These are phyloP conservation scores for Acanthosepion lycidas DNA, from an alignment of 2,888 invertebrate genomes.

Conservation along the genomic window DNA sequence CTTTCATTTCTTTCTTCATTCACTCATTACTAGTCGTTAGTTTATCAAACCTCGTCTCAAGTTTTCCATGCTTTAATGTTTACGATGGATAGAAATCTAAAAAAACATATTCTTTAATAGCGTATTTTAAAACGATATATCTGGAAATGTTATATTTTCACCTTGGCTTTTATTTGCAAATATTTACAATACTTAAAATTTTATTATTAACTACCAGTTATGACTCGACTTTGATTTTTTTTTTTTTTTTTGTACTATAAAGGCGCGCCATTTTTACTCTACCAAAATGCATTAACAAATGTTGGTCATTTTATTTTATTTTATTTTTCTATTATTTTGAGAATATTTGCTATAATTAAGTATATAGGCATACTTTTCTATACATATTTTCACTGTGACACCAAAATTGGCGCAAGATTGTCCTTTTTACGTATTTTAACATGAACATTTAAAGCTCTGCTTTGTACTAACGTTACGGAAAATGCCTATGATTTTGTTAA, in stretches of 20 bases:
- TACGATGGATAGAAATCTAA: background rate
- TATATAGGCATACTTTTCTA: no score
- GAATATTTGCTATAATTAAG: background rate
- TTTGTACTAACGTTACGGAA: no score
- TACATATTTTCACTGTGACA: no score
- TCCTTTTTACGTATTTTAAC: no score
- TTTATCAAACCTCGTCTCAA: no score
- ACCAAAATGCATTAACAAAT: background rate
- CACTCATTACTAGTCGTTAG: slow-evolving; percentile 47
- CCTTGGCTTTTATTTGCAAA: background rate
- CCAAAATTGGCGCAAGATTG: no score
- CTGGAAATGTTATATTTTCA: background rate
- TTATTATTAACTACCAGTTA: background rate
- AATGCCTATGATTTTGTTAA: no score
- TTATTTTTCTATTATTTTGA: background rate
- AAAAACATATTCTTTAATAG: background rate
- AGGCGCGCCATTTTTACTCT: background rate
- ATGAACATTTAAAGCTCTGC: no score
- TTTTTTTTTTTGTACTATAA: background rate
- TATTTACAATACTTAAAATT: background rate
- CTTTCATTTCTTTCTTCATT: background rate
- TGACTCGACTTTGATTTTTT: background rate
- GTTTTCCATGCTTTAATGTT: background rate
- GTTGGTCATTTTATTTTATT: background rate
- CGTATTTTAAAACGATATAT: background rate